phyloP scores from a whole-genome alignment of 2,888 invertebrate species.

The Biston betularia region DNA sequence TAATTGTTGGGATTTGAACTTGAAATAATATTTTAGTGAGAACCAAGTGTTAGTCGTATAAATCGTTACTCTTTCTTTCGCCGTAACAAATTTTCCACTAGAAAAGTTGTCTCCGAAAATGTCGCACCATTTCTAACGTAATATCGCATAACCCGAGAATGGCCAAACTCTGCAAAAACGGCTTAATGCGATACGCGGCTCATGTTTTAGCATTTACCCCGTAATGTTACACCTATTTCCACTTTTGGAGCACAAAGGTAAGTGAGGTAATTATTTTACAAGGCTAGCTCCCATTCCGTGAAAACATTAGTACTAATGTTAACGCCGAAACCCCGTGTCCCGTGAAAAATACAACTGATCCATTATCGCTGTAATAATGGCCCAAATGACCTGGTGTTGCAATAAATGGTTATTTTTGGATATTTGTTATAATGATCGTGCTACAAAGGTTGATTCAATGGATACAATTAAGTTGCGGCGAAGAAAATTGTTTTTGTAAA shows the following conservation, averaged over 20 bases:
- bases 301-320: conserved; percentile 70
- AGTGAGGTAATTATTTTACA: conserved; percentile 66
- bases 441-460: conserved; percentile 41
- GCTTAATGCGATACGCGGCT: conserved; percentile 40
- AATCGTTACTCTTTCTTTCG: too few species aligned
- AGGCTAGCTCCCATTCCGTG: conserved; percentile 58
- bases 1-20: too few species aligned
- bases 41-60: too few species aligned
- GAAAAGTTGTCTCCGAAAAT: conserved; percentile 20
- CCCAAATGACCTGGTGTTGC: conserved; percentile 53
- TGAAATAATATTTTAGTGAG: too few species aligned
- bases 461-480: conserved; percentile 33
- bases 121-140: conserved; percentile 3
- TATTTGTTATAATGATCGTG: conserved; percentile 47
- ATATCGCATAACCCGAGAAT: conserved; percentile 15
- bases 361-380: conserved; percentile 63
- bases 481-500: conserved; percentile 27
- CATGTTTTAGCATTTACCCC: conserved; percentile 50
- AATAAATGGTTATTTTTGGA: conserved; percentile 55
- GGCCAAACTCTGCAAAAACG: conserved; percentile 37
- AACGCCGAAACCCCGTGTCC: conserved; percentile 64
- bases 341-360: conserved; percentile 68
- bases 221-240: conserved; percentile 53
- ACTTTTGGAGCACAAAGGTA: conserved; percentile 55
- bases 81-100: not conserved